Conservation (phyloP, 2,888 invertebrate species). For the Conus canariensis region DNA sequence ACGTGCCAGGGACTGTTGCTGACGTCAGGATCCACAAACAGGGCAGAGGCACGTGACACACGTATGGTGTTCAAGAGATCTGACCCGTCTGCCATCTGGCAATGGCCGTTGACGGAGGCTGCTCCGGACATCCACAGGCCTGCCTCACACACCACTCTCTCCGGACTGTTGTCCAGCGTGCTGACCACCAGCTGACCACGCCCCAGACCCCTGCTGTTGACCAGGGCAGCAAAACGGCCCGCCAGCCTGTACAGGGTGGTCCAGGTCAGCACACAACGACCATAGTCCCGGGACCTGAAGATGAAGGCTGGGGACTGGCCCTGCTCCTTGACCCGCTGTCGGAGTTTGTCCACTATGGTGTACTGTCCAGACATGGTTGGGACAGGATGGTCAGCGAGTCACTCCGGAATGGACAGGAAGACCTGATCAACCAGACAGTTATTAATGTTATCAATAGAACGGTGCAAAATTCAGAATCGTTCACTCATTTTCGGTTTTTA, state of each 20-base stretch:
- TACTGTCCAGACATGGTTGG: not conserved
- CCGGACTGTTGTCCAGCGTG: slow-evolving; percentile 31
- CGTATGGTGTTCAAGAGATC: slow-evolving; percentile 20
- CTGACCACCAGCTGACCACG: slow-evolving; percentile 35
- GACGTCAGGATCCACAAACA: slow-evolving; percentile 38
- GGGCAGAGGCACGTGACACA: slow-evolving; percentile 30
- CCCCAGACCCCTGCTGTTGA: not conserved
- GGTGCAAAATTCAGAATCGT: too few species aligned
- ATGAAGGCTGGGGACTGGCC: slow-evolving; percentile 22
- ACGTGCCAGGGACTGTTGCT: slow-evolving; percentile 36
- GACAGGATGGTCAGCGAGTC: not conserved
- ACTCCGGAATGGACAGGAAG: not conserved
- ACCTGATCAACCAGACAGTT: not conserved
- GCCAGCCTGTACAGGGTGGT: not conserved
- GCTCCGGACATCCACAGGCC: slow-evolving; percentile 21
- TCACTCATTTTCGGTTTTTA: too few species aligned
- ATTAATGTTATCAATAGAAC: not conserved
- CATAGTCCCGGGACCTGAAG: not conserved
- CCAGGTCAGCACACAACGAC: slow-evolving; percentile 20
- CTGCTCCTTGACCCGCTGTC: not conserved
- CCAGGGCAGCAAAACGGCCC: not conserved
- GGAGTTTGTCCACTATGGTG: slow-evolving; percentile 4
- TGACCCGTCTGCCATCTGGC: slow-evolving; percentile 37
- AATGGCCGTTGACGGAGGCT: slow-evolving; percentile 16
- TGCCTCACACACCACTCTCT: slow-evolving; percentile 26